Conservation (phyloP, 1,140 invertebrate genomes). For the Ceratitis capitata region DNA sequence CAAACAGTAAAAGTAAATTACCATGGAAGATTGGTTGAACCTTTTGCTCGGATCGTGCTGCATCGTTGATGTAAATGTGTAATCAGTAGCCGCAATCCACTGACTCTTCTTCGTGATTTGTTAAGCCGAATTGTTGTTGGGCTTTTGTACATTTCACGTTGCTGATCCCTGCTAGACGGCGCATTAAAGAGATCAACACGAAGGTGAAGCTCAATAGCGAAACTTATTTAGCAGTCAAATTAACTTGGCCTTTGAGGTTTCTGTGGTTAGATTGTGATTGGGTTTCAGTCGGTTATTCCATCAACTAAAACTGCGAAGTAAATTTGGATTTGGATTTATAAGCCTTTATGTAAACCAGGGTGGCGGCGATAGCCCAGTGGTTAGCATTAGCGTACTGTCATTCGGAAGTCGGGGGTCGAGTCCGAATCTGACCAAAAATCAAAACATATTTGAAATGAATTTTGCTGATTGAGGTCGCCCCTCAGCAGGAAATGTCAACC, state of each 20-base stretch:
- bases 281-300: not conserved
- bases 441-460: too few relatives aligned
- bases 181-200: not conserved
- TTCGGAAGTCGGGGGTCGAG: too few relatives aligned
- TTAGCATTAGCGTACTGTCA: too few relatives aligned
- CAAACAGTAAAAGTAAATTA: constrained; percentile 18
- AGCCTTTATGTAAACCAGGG: too few relatives aligned
- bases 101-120: not conserved
- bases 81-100: not conserved
- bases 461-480: too few relatives aligned
- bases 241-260: constrained; percentile 29
- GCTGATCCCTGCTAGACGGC: not conserved
- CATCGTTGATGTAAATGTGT: not conserved
- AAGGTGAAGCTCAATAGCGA: constrained; percentile 6
- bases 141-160: not conserved
- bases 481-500: too few relatives aligned
- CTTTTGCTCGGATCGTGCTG: not conserved
- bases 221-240: not conserved
- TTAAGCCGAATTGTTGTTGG: not conserved
- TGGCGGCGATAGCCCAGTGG: too few relatives aligned
- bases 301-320: not conserved
- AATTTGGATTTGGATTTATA: not conserved
- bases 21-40: constrained; percentile 10
- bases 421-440: too few relatives aligned
- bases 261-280: not conserved